These are phyloP conservation scores for Brachionus rotundiformis DNA, from an alignment of 1,140 invertebrate genomes.

Conservation along the genomic window DNA sequence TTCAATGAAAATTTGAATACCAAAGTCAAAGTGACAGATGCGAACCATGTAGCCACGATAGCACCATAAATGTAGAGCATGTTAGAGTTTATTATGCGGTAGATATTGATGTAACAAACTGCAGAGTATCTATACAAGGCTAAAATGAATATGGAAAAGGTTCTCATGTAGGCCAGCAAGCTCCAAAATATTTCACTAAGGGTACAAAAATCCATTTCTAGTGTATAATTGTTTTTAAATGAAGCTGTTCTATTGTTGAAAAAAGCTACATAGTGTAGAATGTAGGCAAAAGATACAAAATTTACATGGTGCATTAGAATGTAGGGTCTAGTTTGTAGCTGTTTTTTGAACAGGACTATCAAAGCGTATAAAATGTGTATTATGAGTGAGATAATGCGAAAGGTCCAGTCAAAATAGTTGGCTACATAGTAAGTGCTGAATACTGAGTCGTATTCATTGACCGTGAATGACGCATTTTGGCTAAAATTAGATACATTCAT, in stretches of 20 bases:
- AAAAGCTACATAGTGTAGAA: not conserved
- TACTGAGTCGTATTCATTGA: not conserved
- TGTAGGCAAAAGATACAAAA: not conserved
- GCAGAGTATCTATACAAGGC: constrained; percentile 17
- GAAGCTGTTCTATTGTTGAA: not conserved
- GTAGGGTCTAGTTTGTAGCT: not conserved
- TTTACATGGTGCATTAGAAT: not conserved
- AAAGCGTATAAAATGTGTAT: not conserved
- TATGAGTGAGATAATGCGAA: not conserved
- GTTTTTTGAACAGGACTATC: not conserved
- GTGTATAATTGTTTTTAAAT: not conserved
- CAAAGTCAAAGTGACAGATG: not conserved
- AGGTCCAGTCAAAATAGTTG: not conserved
- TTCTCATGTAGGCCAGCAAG: not conserved
- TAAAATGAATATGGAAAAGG: not conserved
- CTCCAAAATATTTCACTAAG: constrained; percentile 18
- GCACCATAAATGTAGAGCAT: not conserved
- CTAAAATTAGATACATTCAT: not conserved
- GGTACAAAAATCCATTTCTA: not conserved
- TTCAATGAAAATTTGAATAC: not conserved
- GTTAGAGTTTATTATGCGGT: not conserved
- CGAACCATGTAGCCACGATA: not conserved
- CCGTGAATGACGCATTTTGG: not conserved
- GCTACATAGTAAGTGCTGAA: not conserved
- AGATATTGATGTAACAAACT: not conserved